Evolutionary conservation across 2,113 vertebrate species (phyloP).

Genomic region (Mionectes macconnelli): DNA sequence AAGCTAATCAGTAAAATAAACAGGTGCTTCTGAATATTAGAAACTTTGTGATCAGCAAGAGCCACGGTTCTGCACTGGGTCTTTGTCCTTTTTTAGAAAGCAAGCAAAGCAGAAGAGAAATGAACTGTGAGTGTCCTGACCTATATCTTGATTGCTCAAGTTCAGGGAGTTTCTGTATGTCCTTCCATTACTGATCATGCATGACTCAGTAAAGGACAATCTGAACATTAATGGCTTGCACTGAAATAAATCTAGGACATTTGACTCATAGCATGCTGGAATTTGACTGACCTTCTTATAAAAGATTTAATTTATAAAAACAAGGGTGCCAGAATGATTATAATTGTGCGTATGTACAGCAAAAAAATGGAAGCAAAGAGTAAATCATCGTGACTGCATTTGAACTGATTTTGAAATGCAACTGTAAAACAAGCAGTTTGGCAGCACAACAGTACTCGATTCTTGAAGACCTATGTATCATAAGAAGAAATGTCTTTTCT

Average conservation of each 20-base stretch:
- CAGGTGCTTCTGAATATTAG: background rate
- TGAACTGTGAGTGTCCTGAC: background rate
- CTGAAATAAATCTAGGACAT: conserved; percentile 5
- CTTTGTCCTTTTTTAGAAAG: background rate
- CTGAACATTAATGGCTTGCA: background rate
- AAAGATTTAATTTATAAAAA: background rate
- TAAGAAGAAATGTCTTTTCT: background rate
- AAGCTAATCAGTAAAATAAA: background rate
- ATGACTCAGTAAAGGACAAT: conserved; percentile 8
- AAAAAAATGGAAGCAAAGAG: background rate
- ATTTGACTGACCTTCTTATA: conserved; percentile 33
- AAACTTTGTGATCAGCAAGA: background rate
- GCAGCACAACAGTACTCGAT: background rate
- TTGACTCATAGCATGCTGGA: background rate
- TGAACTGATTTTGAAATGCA: background rate
- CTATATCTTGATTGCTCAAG: background rate
- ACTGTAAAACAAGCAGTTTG: background rate
- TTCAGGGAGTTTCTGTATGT: background rate
- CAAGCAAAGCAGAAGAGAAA: background rate
- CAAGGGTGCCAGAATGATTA: background rate
- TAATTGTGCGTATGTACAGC: background rate
- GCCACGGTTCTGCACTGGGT: background rate
- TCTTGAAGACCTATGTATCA: background rate
- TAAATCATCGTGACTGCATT: background rate
- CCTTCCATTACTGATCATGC: background rate